Conservation (phyloP, 1,140 invertebrate species). For the Diuraphis noxia region DNA sequence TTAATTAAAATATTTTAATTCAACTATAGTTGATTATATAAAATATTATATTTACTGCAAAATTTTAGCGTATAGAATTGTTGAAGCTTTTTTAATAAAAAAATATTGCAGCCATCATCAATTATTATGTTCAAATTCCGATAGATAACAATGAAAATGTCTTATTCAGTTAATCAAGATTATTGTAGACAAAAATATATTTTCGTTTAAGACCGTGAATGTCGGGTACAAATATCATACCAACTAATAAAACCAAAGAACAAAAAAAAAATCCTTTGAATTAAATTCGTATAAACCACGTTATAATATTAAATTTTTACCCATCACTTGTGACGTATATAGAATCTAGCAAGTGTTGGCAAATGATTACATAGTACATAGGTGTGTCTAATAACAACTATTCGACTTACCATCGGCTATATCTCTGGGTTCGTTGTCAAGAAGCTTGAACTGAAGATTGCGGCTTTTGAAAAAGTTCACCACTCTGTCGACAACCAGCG, state of each 20-base stretch:
- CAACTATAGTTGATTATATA: neutral
- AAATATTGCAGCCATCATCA: neutral
- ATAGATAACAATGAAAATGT: neutral
- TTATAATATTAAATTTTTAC: neutral
- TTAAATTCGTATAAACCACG: neutral
- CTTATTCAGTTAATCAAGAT: neutral
- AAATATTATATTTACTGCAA: neutral
- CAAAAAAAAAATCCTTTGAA: neutral
- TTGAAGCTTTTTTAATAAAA: neutral
- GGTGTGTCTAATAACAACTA: too few relatives aligned
- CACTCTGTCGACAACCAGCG: slow-evolving; percentile 74
- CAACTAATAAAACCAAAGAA: neutral
- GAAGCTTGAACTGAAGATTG: slow-evolving; percentile 67
- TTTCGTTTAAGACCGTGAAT: neutral
- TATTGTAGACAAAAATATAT: neutral
- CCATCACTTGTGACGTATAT: neutral
- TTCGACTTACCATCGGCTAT: slow-evolving; percentile 8
- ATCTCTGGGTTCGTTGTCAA: neutral
- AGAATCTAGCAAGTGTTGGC: neutral
- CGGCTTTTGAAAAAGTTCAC: slow-evolving; percentile 74
- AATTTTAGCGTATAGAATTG: neutral
- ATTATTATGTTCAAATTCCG: neutral
- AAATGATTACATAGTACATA: too few relatives aligned
- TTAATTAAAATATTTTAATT: neutral
- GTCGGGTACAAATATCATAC: neutral